phyloP scores from a whole-genome alignment of 2,888 invertebrate genomes.

The Hirtodrosophila confusa region DNA sequence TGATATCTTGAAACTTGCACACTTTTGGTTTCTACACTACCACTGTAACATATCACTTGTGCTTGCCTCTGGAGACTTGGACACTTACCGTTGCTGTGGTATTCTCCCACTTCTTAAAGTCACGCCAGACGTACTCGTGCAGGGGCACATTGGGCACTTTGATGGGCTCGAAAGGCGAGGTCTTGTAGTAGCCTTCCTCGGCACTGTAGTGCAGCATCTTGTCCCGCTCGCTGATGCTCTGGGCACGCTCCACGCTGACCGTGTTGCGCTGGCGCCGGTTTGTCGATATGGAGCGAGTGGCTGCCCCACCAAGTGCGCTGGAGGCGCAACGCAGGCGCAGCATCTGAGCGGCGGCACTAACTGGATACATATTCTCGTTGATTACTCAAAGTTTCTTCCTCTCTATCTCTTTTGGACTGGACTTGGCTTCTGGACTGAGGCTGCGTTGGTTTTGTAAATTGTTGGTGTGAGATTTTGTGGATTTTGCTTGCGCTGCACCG shows the following conservation, averaged over 20 bases:
- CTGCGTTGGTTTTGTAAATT: background rate
- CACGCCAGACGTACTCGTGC: constrained; percentile 87
- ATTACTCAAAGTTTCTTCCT: background rate
- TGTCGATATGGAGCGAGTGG: constrained; percentile 54
- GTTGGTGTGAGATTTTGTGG: constrained; percentile 2
- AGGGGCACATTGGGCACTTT: constrained; percentile 85
- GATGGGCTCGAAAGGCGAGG: constrained; percentile 85
- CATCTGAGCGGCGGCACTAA: constrained; percentile 51
- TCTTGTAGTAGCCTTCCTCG: constrained; percentile 81
- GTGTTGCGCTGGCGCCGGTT: constrained; percentile 71
- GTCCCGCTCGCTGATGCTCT: constrained; percentile 71
- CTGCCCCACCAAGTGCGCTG: constrained; percentile 25
- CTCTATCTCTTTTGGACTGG: too few relatives aligned
- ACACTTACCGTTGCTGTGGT: constrained; percentile 87
- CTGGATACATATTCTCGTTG: constrained; percentile 56
- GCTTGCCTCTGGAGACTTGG: too few relatives aligned
- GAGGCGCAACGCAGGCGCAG: constrained; percentile 62
- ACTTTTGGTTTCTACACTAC: too few relatives aligned
- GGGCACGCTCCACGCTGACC: constrained; percentile 71
- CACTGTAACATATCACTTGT: too few relatives aligned
- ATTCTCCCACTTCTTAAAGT: constrained; percentile 88
- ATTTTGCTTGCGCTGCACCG: constrained; percentile 25
- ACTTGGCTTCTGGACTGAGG: constrained; percentile 1
- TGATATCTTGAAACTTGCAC: too few relatives aligned
- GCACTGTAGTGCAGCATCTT: constrained; percentile 75